These are phyloP conservation scores for Sinocyclocheilus anshuiensis DNA, from an alignment of 2,113 vertebrate genomes.

Conservation along the genomic window DNA sequence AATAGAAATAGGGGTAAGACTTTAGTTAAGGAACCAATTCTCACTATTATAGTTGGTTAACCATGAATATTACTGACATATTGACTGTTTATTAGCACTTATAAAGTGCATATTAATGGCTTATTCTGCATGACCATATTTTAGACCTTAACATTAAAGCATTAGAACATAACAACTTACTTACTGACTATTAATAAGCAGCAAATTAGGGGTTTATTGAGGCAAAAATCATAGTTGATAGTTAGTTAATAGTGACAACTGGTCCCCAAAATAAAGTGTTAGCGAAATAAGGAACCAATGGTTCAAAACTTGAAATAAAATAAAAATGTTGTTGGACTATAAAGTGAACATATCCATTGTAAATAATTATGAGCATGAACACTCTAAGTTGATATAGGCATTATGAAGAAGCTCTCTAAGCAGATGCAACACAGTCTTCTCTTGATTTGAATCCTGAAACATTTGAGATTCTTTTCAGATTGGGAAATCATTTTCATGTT, in stretches of 20 bases:
- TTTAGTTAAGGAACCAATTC: neutral
- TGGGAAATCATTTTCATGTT: neutral
- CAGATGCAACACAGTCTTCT: neutral
- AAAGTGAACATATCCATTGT: neutral
- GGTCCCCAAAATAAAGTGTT: neutral
- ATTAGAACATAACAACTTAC: neutral
- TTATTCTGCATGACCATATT: neutral
- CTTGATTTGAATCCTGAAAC: neutral
- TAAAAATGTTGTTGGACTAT: neutral
- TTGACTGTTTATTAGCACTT: neutral
- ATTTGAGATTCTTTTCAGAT: neutral
- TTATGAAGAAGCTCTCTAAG: neutral
- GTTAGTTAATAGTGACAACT: neutral
- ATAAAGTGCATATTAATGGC: neutral
- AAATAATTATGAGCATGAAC: neutral
- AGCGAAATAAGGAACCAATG: neutral
- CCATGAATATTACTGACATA: neutral
- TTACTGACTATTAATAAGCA: neutral
- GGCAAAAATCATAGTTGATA: neutral
- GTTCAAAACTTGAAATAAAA: neutral
- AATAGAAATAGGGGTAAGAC: neutral
- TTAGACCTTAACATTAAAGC: neutral
- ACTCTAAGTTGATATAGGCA: neutral
- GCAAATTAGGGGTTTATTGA: neutral
- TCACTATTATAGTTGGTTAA: neutral